phyloP scores from a whole-genome alignment of 2,113 vertebrate species.

The Helogale parvula region DNA sequence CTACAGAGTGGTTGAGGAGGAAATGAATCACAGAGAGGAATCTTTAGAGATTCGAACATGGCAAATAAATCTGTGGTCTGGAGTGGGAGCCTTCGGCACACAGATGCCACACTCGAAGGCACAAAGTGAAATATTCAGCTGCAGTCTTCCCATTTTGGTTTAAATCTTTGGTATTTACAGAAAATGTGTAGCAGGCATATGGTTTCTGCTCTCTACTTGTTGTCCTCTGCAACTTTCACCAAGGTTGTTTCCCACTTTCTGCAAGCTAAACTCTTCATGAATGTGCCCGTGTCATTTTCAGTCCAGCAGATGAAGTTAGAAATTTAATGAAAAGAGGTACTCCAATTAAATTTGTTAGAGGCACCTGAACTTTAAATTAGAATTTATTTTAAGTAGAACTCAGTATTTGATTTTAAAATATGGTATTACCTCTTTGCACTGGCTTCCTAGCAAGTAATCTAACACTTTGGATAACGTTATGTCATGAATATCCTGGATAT shows the following conservation, averaged over 20 bases:
- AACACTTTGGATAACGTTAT: neutral
- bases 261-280: neutral
- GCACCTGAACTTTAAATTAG: neutral
- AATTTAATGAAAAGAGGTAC: neutral
- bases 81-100: neutral
- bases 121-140: neutral
- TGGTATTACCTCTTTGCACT: neutral
- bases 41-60: neutral
- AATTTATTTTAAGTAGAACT: neutral
- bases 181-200: neutral
- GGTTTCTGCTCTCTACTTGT: neutral
- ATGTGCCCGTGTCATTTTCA: neutral
- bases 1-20: conserved; percentile 1
- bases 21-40: conserved; percentile 56
- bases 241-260: neutral
- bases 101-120: conserved; percentile 35
- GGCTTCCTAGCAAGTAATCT: neutral
- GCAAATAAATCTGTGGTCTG: conserved; percentile 38
- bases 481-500: neutral
- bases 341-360: neutral
- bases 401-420: conserved; percentile 21
- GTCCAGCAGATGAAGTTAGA: neutral
- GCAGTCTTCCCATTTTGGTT: neutral
- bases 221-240: neutral
- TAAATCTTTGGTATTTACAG: conserved; percentile 54